Base-by-base conservation (phyloP, 2,113 vertebrate species). In the Geothlypis trichas region DNA sequence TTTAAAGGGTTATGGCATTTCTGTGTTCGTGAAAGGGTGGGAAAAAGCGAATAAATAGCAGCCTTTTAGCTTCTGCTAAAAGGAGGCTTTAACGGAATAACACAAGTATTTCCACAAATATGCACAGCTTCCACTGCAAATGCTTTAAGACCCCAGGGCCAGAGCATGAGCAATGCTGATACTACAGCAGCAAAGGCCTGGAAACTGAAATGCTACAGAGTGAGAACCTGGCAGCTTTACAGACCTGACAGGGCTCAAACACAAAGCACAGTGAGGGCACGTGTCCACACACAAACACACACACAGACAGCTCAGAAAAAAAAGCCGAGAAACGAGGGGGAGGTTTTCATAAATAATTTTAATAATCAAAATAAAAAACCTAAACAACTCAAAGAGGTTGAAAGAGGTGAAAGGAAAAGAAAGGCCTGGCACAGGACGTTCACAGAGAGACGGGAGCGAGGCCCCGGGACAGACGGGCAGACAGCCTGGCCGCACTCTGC, bases 1-100 rank as follows among this genome's bases (percentile, higher is more conserved):
- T 84, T 95, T 95, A 89, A 96, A 93, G 93, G 90, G 88, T 97
- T 97, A 96, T 82, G 92, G 71, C 51, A 37, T 62, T 55, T 89
- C 80, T 93, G 85, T 79, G 96, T 84, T 80, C 3, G 7, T 92
- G 76, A 84, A 85, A 92, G 92, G 86, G 97, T 89, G 96, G 96
- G 96, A 96, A 97, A 96, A 93, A 69, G 26, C 16, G 57, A 82
- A 92, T 87, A 93, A 96, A 97, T 20, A 95, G 94, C 39, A 39
- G 83, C 74, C 93, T 93, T 97, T 96, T 92, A 93, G 94, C 30
- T 84, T 20, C 33, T 69, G 86, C 27, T 93, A 96, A 93, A 96
- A 93, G 90, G 89, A 81, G 90, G 95, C 95, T 93, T 96, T 96
- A 96, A 96, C 18, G 11, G 73, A 81, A 80, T 18, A 37, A 76